Evolutionary conservation across 2,113 vertebrate species (phyloP).

Genomic region (Mystacornis crossleyi): DNA sequence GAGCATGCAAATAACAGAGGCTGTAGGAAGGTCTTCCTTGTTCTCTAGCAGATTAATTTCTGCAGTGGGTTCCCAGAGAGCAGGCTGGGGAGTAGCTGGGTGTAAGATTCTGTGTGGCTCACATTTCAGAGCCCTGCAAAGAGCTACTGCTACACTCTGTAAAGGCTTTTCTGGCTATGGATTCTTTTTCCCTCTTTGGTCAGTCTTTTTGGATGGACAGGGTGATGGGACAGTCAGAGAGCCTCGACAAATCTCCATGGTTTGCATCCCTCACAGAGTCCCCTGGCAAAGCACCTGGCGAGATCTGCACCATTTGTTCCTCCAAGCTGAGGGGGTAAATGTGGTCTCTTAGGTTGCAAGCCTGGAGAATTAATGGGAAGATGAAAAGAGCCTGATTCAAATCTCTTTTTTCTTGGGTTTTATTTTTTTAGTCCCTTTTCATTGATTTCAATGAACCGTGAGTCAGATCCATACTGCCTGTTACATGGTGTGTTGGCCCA

Average conservation of each 20-base stretch:
- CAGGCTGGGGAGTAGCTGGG: not conserved
- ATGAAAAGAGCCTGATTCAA: not conserved
- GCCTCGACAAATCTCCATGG: rapidly evolving
- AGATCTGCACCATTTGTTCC: not conserved
- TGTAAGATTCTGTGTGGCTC: not conserved
- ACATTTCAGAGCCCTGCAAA: not conserved
- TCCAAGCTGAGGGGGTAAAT: not conserved
- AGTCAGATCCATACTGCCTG: constrained; percentile 1
- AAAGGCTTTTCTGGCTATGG: not conserved
- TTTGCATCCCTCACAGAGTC: not conserved
- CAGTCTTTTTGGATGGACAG: not conserved
- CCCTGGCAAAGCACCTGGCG: not conserved
- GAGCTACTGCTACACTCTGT: not conserved
- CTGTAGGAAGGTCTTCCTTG: not conserved
- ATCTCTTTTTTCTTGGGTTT: not conserved
- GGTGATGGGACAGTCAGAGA: not conserved
- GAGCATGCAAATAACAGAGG: not conserved
- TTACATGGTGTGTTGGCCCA: constrained; percentile 25
- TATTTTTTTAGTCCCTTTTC: not conserved
- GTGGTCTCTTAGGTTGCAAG: not conserved
- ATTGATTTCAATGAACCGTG: not conserved
- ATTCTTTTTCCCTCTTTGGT: not conserved
- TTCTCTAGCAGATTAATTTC: not conserved
- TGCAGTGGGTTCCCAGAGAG: not conserved
- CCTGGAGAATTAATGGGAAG: not conserved